Evolutionary conservation across 2,113 vertebrate species (phyloP).

Genomic region (Dissostichus mawsoni): DNA sequence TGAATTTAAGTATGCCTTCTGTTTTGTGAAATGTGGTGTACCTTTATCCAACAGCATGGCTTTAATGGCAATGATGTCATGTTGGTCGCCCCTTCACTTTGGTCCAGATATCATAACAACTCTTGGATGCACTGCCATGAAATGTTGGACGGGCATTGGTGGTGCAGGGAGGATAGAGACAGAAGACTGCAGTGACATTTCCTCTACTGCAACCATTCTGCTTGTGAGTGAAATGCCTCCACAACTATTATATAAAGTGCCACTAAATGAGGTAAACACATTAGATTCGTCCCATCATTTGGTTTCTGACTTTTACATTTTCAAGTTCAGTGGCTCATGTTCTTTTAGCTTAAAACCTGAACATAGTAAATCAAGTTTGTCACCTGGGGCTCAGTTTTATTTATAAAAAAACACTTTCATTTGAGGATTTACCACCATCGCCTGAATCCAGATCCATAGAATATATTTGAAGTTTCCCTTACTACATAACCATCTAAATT

Average conservation of each 20-base stretch:
- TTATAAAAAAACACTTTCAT: not conserved
- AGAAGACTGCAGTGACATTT: not conserved
- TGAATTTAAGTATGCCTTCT: not conserved
- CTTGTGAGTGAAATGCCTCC: not conserved
- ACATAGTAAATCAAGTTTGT: not conserved
- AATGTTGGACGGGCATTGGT: not conserved
- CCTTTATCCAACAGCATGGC: not conserved
- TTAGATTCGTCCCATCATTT: not conserved
- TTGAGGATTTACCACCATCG: not conserved
- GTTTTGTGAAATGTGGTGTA: not conserved
- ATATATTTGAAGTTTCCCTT: not conserved
- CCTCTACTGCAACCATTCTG: not conserved
- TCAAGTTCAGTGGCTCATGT: constrained; percentile 24
- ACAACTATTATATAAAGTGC: no score
- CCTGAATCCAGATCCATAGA: constrained; percentile 2
- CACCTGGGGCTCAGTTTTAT: constrained; percentile 9
- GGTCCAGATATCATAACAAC: not conserved
- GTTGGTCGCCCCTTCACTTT: not conserved
- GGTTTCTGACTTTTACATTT: constrained; percentile 23
- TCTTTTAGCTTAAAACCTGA: not conserved
- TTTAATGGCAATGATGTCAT: not conserved
- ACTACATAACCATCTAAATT: not conserved
- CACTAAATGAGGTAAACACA: not conserved
- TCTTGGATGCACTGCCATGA: not conserved
- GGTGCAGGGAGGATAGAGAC: not conserved